These are phyloP conservation scores for Trichonephila clavipes DNA, from an alignment of 1,140 invertebrate genomes.

Conservation along the genomic window DNA sequence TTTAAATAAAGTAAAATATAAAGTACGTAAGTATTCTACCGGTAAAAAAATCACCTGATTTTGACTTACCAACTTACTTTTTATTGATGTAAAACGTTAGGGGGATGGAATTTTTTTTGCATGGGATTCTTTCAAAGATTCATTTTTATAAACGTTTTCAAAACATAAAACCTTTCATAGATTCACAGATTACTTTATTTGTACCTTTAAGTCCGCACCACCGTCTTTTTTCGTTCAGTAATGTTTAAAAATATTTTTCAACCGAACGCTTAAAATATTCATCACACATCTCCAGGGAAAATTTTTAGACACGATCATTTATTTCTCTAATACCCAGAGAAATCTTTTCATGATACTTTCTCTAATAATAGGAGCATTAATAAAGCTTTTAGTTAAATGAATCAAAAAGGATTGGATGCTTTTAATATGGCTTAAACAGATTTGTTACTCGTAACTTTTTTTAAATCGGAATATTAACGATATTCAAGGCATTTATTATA, in stretches of 20 bases:
- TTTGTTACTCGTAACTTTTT: neutral
- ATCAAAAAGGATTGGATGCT: neutral
- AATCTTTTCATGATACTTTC: neutral
- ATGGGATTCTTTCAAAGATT: too few relatives aligned
- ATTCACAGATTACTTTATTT: too few relatives aligned
- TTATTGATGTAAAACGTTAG: too few relatives aligned
- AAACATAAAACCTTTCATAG: too few relatives aligned
- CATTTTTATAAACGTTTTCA: too few relatives aligned
- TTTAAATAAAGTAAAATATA: too few relatives aligned
- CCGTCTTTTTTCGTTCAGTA: too few relatives aligned
- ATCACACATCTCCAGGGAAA: neutral
- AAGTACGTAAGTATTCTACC: too few relatives aligned
- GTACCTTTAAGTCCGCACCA: too few relatives aligned
- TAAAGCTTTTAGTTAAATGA: conserved; percentile 19
- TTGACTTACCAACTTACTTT: too few relatives aligned
- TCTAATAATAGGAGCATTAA: neutral
- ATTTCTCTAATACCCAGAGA: neutral
- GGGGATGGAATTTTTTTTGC: too few relatives aligned
- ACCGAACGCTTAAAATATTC: neutral
- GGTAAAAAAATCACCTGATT: too few relatives aligned
- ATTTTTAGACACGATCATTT: neutral
- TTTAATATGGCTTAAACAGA: neutral
- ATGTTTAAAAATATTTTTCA: neutral
- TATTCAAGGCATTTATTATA: neutral
- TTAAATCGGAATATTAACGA: neutral